Conservation (phyloP, 2,888 invertebrate genomes). For the Dicyrtomina minuta region DNA sequence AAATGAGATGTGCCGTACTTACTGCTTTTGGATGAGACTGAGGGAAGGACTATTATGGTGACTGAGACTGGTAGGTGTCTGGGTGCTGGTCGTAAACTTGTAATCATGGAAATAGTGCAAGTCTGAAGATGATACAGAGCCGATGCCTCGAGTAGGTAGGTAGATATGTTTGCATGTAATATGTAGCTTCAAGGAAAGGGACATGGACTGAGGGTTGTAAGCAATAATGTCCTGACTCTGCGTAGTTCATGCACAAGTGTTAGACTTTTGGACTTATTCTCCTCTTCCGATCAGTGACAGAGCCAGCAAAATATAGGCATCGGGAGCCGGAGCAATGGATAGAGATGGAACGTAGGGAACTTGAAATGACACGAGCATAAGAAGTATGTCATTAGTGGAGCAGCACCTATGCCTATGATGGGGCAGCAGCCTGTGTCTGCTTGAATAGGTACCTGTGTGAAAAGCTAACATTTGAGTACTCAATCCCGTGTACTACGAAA, state of each 20-base stretch:
- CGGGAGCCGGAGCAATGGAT: not conserved
- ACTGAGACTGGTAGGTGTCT: no score
- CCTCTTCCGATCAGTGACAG: not conserved
- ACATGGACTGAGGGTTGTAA: not conserved
- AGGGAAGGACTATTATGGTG: no score
- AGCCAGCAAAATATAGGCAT: not conserved
- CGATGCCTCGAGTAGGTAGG: not conserved
- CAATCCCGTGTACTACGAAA: slow-evolving; percentile 15
- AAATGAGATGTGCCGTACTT: no score
- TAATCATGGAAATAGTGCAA: no score
- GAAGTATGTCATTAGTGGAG: not conserved
- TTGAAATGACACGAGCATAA: not conserved
- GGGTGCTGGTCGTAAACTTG: no score
- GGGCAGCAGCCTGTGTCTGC: not conserved
- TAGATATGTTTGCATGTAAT: not conserved
- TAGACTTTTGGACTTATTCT: no score
- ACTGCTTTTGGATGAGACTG: no score
- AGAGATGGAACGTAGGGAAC: not conserved
- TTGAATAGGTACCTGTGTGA: slow-evolving; percentile 24
- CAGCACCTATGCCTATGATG: no score
- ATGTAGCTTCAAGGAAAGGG: not conserved
- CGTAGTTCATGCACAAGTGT: slow-evolving; percentile 4
- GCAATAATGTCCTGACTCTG: slow-evolving; percentile 11
- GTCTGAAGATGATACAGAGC: no score
- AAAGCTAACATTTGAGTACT: slow-evolving; percentile 33